Evolutionary conservation across 2,888 invertebrate genomes (phyloP), one percentile per base, ranked within the genome.

Genomic region (Pardosa pseudoannulata): DNA sequence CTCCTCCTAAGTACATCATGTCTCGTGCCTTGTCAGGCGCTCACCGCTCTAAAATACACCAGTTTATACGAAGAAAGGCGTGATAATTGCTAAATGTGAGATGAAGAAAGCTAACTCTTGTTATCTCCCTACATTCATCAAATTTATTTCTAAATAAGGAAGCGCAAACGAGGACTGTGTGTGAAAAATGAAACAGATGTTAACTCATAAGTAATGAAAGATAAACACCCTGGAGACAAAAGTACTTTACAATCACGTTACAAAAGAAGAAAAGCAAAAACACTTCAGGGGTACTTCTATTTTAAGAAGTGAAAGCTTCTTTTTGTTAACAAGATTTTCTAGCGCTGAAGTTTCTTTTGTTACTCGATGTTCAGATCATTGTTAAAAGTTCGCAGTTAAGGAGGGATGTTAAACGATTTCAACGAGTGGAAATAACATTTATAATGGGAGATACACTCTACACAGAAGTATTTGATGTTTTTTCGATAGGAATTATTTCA

Each of bases 171-270:
- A 46, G 16, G 46, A 6, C 23, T 23, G 5, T 3, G 56, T 23
- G 56, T 56, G 56, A 56, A 56, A 56, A 56, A 56, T 16, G 19
- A 56, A 23, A 56, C 56, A 23, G 56, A 56, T 56, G 56, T 56
- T 56, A 46, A 23, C 56, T 56, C 23, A 23, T 23, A 56, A 56
- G 56, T 56, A 56, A 56, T 56, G 56, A 23, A 56, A 56, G 23
- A 56, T 23, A 56, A 56, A 56, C 56, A 56, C 23, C 56, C 23
- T 11, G 5, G 5, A 56, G 56, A 56, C 56, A 56, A 56, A 56
- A 56, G 23, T 56, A 56, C 16, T 56, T 56, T 56, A 56, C 19
- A 56, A 56, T 56, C 13, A 46, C 13, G 11, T 46, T 46, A 46
- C 11, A 16, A 36, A 46, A 23, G 1, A 56, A 3, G 23, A 23